Evolutionary conservation across 2,797 vertebrate species (phyloP), one percentile per base, ranked within the genome.

Genomic region (Notolepis coatsorum): DNA sequence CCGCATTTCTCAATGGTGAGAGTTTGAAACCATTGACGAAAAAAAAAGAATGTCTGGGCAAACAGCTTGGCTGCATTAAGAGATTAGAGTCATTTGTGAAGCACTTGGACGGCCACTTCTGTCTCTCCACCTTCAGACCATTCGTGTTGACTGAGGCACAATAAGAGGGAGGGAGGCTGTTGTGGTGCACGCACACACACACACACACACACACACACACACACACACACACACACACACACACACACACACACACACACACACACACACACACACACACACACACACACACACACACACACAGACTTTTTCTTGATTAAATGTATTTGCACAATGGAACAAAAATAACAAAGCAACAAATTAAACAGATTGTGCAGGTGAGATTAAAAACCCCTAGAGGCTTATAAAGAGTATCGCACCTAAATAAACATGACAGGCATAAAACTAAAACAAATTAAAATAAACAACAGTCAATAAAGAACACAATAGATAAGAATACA

Each of bases 71-170:
- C 24, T 25, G 47, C 27, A 61, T 57, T 42, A 49, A 71, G 31
- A 56, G 52, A 63, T 73, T 61, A 58, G 24, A 53, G 25, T 52
- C 23, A 50, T 69, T 60, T 51, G 38, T 68, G 27, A 77, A 55
- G 60, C 46, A 45, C 56, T 65, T 56, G 21, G 49, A 43, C 25
- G 24, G 24, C 38, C 43, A 38, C 41, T 47, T 46, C 12, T 37
- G 25, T 15, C 45, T 24, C 8, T 24, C 52, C 24, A 39, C 31
- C 23, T 49, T 23, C 20, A n/a, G 24, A 13, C 37, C 9, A 13
- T 25, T 24, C 25, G 4, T 33, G 12, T 21, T 12, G 9, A 3
- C 13, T 30, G 42, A 12, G 42, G 41, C 41, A 21, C 35, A 39
- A 6, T 25, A 54, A 39, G 1, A 15, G 27, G 9, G 6, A 1